phyloP scores from a whole-genome alignment of 2,888 invertebrate genomes.

The Lamproptera curius region DNA sequence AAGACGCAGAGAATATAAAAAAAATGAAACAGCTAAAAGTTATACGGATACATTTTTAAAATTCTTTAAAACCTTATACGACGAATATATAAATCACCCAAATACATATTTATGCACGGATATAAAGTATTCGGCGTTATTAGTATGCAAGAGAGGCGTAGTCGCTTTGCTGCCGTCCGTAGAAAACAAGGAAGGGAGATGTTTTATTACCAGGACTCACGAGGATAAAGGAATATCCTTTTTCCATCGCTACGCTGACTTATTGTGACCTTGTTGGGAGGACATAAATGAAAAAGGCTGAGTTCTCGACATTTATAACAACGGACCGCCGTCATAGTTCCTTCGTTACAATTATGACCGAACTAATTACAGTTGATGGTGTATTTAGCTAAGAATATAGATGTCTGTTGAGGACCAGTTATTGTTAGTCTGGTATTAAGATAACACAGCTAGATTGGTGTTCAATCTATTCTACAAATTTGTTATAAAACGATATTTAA shows the following conservation, averaged over 20 bases:
- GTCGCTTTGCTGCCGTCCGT: conserved; percentile 10
- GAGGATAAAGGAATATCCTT: conserved; percentile 25
- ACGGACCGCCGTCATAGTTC: conserved; percentile 29
- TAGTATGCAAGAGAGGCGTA: conserved; percentile 6
- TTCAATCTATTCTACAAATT: no score
- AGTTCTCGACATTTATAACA: conserved; percentile 30
- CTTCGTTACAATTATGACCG: conserved; percentile 20
- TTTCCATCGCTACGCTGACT: conserved; percentile 24
- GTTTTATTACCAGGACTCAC: conserved; percentile 20
- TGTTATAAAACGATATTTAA: no score
- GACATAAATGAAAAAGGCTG: conserved; percentile 32
- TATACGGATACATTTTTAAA: no score
- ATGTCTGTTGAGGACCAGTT: no score
- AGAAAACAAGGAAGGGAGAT: conserved; percentile 19
- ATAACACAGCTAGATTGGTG: no score
- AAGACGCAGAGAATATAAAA: no score
- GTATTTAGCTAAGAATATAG: no score
- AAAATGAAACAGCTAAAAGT: no score
- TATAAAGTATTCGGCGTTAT: not conserved
- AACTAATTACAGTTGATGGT: no score
- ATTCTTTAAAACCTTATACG: no score
- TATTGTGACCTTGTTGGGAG: conserved; percentile 21
- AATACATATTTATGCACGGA: not conserved
- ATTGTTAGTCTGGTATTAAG: no score
- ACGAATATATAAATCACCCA: no score